Conservation (phyloP, 2,797 vertebrate genomes). For the Lepilemur ruficaudatus region DNA sequence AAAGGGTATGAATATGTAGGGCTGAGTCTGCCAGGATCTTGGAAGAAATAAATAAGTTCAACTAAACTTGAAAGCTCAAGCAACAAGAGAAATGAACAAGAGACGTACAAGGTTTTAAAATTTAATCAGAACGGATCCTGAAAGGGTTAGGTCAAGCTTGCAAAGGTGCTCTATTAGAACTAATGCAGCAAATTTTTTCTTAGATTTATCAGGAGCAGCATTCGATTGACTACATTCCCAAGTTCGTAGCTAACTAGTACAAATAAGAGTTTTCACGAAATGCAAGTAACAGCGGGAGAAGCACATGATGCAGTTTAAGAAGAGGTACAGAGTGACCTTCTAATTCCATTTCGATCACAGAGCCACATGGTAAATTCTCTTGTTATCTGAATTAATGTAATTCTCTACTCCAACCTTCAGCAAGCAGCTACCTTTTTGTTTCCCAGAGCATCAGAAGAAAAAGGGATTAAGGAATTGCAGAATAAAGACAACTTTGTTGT, state of each 20-base stretch:
- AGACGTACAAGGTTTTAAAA: background rate
- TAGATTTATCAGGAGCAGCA: background rate
- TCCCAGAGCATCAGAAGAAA: conserved; percentile 29
- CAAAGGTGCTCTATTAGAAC: background rate
- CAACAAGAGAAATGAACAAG: background rate
- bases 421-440: conserved; percentile 21
- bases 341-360: conserved; percentile 12
- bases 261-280: background rate
- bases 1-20: background rate
- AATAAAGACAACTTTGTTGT: conserved; percentile 57
- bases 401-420: background rate
- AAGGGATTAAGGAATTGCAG: conserved; percentile 12
- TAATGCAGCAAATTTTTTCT: background rate
- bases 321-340: background rate
- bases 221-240: background rate
- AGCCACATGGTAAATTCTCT: background rate
- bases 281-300: background rate
- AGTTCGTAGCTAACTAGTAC: background rate
- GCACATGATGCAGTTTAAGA: background rate
- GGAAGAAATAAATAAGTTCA: background rate
- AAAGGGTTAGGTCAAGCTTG: background rate
- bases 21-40: background rate
- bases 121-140: background rate
- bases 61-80: background rate
- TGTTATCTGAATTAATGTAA: conserved; percentile 61